These are phyloP conservation scores for Liparis tanakae DNA, from an alignment of 2,797 vertebrate species.

Conservation along the genomic window DNA sequence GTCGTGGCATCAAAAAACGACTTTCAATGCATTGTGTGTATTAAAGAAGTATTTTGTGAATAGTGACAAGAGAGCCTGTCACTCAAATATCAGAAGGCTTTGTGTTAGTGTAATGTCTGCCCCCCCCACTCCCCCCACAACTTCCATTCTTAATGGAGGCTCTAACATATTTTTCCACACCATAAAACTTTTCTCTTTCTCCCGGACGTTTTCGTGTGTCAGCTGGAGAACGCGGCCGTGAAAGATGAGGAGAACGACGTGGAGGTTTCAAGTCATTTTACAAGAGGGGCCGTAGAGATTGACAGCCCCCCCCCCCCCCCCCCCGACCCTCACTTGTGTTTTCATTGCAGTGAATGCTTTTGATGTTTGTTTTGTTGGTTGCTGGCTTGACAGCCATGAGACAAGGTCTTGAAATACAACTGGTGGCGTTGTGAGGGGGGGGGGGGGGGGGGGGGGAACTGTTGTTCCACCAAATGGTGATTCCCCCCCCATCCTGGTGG, in stretches of 20 bases:
- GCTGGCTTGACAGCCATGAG: conserved; percentile 63
- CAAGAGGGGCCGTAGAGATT: conserved; percentile 62
- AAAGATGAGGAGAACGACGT: conserved; percentile 59
- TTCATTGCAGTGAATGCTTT: conserved; percentile 64
- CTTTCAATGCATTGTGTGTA: not conserved
- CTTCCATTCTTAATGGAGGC: conserved; percentile 44
- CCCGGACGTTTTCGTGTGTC: conserved; percentile 55
- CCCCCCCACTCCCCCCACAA: conserved; percentile 4
- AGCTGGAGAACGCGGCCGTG: conserved; percentile 56
- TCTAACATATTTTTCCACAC: conserved; percentile 50
- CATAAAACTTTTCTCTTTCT: conserved; percentile 51
- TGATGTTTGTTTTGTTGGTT: conserved; percentile 72
- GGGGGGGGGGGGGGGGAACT: too few species aligned
- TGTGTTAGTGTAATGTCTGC: conserved; percentile 30
- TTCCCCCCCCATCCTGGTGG: conserved; percentile 53
- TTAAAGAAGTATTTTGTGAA: not conserved
- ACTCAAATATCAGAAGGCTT: conserved; percentile 6
- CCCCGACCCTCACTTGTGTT: conserved; percentile 48
- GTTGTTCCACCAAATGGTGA: conserved; percentile 70
- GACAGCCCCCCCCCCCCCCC: conserved; percentile 61
- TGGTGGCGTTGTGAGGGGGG: conserved; percentile 23
- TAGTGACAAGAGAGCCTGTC: not conserved
- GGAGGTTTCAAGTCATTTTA: conserved; percentile 50
- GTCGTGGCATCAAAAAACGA: not conserved
- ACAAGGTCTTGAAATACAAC: conserved; percentile 75